phyloP scores from a whole-genome alignment of 2,888 invertebrate genomes.

The Tenthredo scrophulariae region DNA sequence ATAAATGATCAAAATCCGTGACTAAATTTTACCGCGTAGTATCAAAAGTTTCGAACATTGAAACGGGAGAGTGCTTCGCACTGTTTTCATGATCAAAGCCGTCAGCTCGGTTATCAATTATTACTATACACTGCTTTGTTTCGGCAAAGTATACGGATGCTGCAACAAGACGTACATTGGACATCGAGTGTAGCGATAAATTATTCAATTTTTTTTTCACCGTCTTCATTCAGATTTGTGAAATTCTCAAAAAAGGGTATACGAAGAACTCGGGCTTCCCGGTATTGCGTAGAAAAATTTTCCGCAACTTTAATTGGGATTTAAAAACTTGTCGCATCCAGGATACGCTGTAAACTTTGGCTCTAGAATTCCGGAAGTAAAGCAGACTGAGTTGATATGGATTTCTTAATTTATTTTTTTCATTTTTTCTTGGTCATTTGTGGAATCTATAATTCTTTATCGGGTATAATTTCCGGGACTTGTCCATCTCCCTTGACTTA shows the following conservation, averaged over 20 bases:
- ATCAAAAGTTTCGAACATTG: not conserved
- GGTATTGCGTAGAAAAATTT: too few relatives aligned
- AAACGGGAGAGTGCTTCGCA: not conserved
- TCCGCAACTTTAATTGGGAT: too few relatives aligned
- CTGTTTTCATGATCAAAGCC: conserved; percentile 6
- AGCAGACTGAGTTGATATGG: too few relatives aligned
- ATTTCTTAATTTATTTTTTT: too few relatives aligned
- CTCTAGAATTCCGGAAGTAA: too few relatives aligned
- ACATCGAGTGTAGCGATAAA: not conserved
- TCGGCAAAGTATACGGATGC: not conserved
- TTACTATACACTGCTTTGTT: not conserved
- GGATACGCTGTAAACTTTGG: too few relatives aligned
- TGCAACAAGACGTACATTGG: not conserved
- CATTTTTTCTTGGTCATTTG: too few relatives aligned
- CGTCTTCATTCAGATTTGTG: not conserved
- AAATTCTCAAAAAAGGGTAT: not conserved
- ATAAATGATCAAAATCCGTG: not conserved
- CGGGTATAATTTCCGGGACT: too few relatives aligned
- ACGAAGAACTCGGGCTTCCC: not conserved
- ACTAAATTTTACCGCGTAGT: not conserved
- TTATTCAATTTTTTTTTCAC: not conserved
- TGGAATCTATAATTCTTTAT: too few relatives aligned
- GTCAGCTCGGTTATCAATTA: not conserved
- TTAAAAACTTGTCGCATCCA: too few relatives aligned
- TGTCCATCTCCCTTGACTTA: too few relatives aligned